phyloP scores from a whole-genome alignment of 2,888 invertebrate genomes.

The Pantelozetes paolii region DNA sequence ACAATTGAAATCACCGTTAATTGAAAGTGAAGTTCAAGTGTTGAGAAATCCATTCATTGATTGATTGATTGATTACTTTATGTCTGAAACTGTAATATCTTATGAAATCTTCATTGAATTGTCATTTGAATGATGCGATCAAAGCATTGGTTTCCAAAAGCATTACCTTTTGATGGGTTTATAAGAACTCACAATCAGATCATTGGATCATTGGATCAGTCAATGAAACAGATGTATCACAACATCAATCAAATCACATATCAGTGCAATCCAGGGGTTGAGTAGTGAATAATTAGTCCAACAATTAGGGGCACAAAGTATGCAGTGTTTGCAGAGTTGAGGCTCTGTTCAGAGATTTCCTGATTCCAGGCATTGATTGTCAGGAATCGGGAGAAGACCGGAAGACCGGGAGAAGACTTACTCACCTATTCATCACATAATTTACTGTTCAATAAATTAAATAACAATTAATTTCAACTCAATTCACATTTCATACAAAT shows the following conservation, averaged over 20 bases:
- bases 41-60: neutral
- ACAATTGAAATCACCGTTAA: constrained; percentile 5
- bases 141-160: neutral
- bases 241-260: constrained; percentile 13
- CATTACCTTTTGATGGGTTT: constrained; percentile 15
- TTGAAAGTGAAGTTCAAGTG: neutral
- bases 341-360: constrained; percentile 16
- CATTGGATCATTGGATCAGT: neutral
- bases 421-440: constrained; percentile 46
- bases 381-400: too few species aligned
- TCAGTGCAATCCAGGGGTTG: constrained; percentile 10
- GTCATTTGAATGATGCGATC: neutral
- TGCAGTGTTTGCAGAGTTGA: constrained; percentile 25
- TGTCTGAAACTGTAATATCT: constrained; percentile 8
- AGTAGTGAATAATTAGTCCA: neutral
- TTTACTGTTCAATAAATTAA: constrained; percentile 48
- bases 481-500: neutral
- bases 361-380: constrained; percentile 28
- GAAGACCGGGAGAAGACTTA: constrained; percentile 35
- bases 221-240: neutral
- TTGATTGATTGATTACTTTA: neutral
- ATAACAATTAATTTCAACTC: constrained; percentile 41
- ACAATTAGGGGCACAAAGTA: neutral
- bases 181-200: neutral
- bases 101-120: neutral